Evolutionary conservation across 1,140 invertebrate species (phyloP).

Genomic region (Medauroidea extradentata): DNA sequence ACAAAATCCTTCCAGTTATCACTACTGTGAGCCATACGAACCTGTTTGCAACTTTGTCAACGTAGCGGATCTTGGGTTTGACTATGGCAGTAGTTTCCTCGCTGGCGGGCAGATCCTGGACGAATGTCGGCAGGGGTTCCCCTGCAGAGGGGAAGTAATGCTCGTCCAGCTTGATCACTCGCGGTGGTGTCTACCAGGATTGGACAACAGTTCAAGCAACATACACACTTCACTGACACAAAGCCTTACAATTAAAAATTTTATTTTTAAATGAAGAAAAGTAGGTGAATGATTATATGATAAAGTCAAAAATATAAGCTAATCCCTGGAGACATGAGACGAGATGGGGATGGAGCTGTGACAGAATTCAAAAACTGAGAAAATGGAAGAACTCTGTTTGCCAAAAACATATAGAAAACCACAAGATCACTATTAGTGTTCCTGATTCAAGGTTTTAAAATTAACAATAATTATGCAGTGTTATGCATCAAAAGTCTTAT

Average conservation of each 20-base stretch:
- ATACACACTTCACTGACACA: background rate
- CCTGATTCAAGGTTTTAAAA: too few relatives aligned
- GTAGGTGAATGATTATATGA: background rate
- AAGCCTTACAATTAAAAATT: background rate
- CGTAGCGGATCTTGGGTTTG: background rate
- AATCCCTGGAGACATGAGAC: too few relatives aligned
- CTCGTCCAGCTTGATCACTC: conserved; percentile 74
- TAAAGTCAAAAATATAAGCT: too few relatives aligned
- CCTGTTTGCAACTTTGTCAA: background rate
- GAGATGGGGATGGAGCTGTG: too few relatives aligned
- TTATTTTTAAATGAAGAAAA: background rate
- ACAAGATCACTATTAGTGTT: too few relatives aligned
- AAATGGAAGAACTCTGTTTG: too few relatives aligned
- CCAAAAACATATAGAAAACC: too few relatives aligned
- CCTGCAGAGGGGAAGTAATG: conserved; percentile 72
- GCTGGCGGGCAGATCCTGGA: conserved; percentile 1
- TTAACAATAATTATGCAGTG: too few relatives aligned
- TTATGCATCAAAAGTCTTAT: too few relatives aligned
- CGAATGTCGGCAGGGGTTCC: conserved; percentile 39
- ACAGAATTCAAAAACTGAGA: too few relatives aligned
- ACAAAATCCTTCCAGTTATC: too few relatives aligned
- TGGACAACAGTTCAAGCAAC: background rate
- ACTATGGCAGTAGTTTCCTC: conserved; percentile 8
- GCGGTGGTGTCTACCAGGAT: conserved; percentile 66
- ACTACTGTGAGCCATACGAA: too few relatives aligned